Conservation (phyloP, 2,888 invertebrate species). For the Drosophila affinis region DNA sequence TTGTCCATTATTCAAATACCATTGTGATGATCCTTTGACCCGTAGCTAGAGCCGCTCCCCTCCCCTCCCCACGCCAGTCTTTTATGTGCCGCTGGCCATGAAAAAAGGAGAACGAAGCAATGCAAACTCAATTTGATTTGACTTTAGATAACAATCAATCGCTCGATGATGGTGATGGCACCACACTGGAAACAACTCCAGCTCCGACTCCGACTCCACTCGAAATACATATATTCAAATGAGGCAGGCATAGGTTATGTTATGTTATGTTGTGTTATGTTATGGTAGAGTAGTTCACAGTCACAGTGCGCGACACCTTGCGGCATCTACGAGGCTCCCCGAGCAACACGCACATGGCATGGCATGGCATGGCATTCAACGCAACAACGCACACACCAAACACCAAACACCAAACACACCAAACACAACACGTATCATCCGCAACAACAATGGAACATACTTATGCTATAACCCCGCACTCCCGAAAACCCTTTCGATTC, state of each 20-base stretch:
- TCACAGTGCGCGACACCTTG: slow-evolving; percentile 76
- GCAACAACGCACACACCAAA: slow-evolving; percentile 45
- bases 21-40: slow-evolving; percentile 57
- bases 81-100: slow-evolving; percentile 55
- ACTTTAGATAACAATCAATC: slow-evolving; percentile 76
- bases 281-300: slow-evolving; percentile 74
- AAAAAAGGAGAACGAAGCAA: slow-evolving; percentile 29
- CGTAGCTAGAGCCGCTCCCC: slow-evolving; percentile 56
- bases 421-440: slow-evolving; percentile 26
- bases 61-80: slow-evolving; percentile 28
- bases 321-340: slow-evolving; percentile 38
- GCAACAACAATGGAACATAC: slow-evolving; percentile 72
- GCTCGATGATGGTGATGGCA: slow-evolving; percentile 54
- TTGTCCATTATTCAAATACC: slow-evolving; percentile 70
- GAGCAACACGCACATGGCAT: slow-evolving; percentile 55
- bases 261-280: slow-evolving; percentile 57
- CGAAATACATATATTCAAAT: slow-evolving; percentile 67
- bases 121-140: slow-evolving; percentile 77
- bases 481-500: slow-evolving; percentile 57
- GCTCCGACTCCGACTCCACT: slow-evolving; percentile 1
- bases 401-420: slow-evolving; percentile 1
- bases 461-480: slow-evolving; percentile 63
- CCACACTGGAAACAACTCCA: background rate
- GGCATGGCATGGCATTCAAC: slow-evolving; percentile 65
- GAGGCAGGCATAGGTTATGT: slow-evolving; percentile 44